A percentile compares a stretch with the other conserved stretches of the same genome.
Conservation (phyloP, 1,140 invertebrate species). For the Listronotus oregonensis region DNA sequence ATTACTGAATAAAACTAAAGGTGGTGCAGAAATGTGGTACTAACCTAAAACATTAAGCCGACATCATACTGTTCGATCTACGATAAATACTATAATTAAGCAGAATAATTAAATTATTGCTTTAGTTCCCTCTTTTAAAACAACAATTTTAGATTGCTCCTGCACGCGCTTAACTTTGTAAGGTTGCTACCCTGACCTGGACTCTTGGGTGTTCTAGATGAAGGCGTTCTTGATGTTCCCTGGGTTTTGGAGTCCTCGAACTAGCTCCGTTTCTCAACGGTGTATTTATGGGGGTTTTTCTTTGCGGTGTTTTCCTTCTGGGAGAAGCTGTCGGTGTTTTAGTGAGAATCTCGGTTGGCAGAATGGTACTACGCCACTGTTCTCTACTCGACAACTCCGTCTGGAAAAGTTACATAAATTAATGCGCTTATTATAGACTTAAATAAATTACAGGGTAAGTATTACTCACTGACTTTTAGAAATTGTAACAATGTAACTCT, state of each 20-base stretch:
- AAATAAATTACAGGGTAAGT: background rate
- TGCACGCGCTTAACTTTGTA: conserved; percentile 6
- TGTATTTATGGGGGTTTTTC: background rate
- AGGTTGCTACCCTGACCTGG: background rate
- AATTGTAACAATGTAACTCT: too few species aligned
- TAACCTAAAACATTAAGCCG: too few species aligned
- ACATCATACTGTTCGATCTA: too few species aligned
- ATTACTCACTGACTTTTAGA: too few species aligned
- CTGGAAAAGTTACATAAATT: background rate
- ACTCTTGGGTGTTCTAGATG: background rate
- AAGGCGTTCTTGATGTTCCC: background rate
- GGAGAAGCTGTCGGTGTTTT: conserved; percentile 7
- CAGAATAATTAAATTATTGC: too few species aligned
- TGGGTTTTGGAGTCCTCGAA: too few species aligned
- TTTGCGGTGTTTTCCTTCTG: background rate
- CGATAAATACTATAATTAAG: too few species aligned
- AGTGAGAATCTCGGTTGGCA: background rate
- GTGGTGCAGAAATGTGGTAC: too few species aligned
- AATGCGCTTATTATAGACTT: background rate
- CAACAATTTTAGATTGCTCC: conserved; percentile 3
- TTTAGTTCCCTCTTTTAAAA: background rate
- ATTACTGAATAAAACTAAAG: too few species aligned
- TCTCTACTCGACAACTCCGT: conserved; percentile 6
- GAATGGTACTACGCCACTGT: conserved; percentile 1
- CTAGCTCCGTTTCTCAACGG: background rate